Conservation (phyloP, 1,140 invertebrate species). For the roundworm (Caenorhabditis elegans) region DNA sequence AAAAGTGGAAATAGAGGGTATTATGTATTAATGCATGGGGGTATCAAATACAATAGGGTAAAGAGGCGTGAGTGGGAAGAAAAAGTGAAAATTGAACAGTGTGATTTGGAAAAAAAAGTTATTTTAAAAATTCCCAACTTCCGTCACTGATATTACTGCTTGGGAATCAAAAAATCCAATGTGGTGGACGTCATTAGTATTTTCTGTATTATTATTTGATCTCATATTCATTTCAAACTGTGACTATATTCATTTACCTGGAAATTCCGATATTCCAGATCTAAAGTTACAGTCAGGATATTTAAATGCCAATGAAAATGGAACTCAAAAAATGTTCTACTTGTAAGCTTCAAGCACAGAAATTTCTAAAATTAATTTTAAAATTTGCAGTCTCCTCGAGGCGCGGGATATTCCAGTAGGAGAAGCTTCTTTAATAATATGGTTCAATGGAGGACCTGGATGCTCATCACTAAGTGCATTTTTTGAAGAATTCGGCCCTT, state of each 20-base stretch:
- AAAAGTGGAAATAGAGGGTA: background rate
- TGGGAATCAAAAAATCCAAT: no score
- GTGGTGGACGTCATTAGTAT: background rate
- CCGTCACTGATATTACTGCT: no score
- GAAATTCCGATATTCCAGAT: background rate
- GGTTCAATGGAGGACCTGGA: conserved; percentile 71
- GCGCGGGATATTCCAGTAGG: conserved; percentile 37
- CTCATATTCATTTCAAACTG: background rate
- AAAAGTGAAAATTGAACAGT: conserved; percentile 17
- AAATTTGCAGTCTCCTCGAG: conserved; percentile 41
- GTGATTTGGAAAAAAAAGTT: background rate
- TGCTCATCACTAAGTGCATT: conserved; percentile 69
- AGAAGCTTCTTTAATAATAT: conserved; percentile 51
- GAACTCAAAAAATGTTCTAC: conserved; percentile 51
- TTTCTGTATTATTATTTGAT: background rate
- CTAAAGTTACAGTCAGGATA: conserved; percentile 50
- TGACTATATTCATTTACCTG: background rate
- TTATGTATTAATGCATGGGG: background rate
- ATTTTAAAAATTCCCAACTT: background rate
- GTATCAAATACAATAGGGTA: no score
- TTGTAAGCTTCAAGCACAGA: conserved; percentile 42
- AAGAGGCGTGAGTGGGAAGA: background rate
- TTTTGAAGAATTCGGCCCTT: conserved; percentile 70
- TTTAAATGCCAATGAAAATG: conserved; percentile 46
- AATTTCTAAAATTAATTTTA: background rate